These are phyloP conservation scores for Triplophysa bombifrons DNA, from an alignment of 2,797 vertebrate genomes.

Conservation along the genomic window DNA sequence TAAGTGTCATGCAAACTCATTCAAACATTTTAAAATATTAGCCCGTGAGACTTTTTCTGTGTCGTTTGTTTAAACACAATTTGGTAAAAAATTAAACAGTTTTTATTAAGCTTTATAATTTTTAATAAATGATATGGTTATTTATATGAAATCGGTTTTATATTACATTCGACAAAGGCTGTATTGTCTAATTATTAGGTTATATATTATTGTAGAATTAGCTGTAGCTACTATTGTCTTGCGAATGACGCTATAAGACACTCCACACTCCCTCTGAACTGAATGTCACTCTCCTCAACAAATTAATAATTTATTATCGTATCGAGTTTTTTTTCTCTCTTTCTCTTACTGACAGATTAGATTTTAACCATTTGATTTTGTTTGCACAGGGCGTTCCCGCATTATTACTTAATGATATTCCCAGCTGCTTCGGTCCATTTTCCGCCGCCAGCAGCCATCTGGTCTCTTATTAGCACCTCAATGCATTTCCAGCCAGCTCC, in stretches of 20 bases:
- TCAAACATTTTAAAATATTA: background rate
- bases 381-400: slow-evolving; percentile 88
- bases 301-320: slow-evolving; percentile 88
- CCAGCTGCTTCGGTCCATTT: slow-evolving; percentile 89
- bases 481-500: slow-evolving; percentile 82
- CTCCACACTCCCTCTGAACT: slow-evolving; percentile 22
- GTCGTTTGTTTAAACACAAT: background rate
- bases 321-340: slow-evolving; percentile 66
- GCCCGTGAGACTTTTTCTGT: too few species aligned
- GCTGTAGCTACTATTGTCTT: background rate
- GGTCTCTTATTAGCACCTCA: slow-evolving; percentile 88
- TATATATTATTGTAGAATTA: background rate
- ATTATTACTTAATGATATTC: slow-evolving; percentile 89
- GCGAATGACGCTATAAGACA: slow-evolving; percentile 21
- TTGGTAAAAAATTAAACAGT: background rate
- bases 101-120: too few species aligned
- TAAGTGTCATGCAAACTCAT: background rate
- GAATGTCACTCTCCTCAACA: slow-evolving; percentile 61
- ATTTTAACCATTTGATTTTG: slow-evolving; percentile 81
- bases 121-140: background rate
- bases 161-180: too few species aligned
- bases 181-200: background rate
- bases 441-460: slow-evolving; percentile 87
- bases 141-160: background rate
- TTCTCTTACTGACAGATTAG: slow-evolving; percentile 73